Base-by-base conservation (phyloP, 2,888 invertebrate species). In the Brachypterus glaber region DNA sequence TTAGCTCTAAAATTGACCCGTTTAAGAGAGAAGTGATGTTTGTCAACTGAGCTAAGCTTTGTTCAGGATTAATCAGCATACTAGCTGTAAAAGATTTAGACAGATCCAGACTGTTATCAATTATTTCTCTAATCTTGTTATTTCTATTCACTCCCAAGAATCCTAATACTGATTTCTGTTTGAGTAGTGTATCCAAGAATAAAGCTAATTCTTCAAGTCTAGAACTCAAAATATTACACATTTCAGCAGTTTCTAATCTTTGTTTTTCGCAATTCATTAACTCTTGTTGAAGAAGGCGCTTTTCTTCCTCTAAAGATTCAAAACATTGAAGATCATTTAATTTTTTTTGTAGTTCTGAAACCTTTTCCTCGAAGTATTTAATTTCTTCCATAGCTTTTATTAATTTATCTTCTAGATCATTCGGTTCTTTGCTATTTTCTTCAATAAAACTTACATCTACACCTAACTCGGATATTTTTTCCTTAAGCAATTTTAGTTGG, bases 121-220 rank as follows among this genome's bases (percentile, higher is more conserved):
- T 67, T 2, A 72, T 71, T 38, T 70, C 67, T n/a, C 70, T 66
- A 47, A 76, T 62, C 9, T 67, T 67, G 33, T 62, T 62, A n/a
- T 70, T 67, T 41, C 70, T 66, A 39, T 71, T 70, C 2, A 63
- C 61, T 1, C 72, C 72, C 32, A 74, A 49, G 27, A 70, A 65
- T 12, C 71, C 71, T 5, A 72, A 48, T n/a, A 73, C 70, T 52
- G 65, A 72, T 68, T 76, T 76, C 49, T 78, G 73, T 39, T 72
- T 71, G 15, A 80, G 59, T 21, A 81, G 60, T 40, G 77, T 75
- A 47, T 79, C 77, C 47, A 81, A 61, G 55, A 80, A 80, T 51
- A 71, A 69, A 1, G 79, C 75, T 41, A 81, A 60, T 49, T 80
- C 80, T 60, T 79, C 77, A 33, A 81, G 62, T 21, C 79, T 69